Evolutionary conservation across 2,113 vertebrate genomes (phyloP).

Genomic region (Chiloscyllium plagiosum): DNA sequence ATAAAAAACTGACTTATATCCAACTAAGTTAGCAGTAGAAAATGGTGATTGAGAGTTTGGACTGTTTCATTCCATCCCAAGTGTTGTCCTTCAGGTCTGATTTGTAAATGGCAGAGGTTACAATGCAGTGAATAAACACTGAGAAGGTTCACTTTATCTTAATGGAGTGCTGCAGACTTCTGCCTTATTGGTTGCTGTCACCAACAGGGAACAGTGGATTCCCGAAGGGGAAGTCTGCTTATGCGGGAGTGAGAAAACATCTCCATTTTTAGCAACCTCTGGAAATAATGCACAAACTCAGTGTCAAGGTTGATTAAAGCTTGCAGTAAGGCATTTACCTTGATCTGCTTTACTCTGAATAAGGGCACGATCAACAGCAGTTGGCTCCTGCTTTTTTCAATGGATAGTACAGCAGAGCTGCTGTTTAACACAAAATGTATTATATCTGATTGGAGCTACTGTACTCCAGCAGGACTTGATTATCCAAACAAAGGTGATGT

Average conservation of each 20-base stretch:
- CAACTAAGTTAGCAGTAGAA: neutral
- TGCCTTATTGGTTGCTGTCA: neutral
- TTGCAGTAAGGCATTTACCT: neutral
- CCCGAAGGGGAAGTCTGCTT: neutral
- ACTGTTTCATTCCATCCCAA: neutral
- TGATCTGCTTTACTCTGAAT: neutral
- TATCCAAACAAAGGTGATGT: neutral
- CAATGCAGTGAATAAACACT: neutral
- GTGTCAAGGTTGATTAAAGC: neutral
- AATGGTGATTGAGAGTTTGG: neutral
- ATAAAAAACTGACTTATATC: neutral
- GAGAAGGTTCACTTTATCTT: neutral
- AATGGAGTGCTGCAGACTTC: neutral
- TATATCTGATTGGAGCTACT: neutral
- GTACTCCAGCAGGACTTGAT: neutral
- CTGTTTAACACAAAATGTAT: neutral
- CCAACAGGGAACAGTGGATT: neutral
- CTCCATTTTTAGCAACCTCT: neutral
- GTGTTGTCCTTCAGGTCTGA: neutral
- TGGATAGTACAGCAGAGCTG: neutral
- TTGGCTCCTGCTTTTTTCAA: neutral
- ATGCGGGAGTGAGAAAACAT: neutral
- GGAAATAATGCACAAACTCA: neutral
- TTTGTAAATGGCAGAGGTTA: neutral
- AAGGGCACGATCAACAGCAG: neutral